Conservation (phyloP, 1,140 invertebrate species). For the Protaetia brevitarsis region DNA sequence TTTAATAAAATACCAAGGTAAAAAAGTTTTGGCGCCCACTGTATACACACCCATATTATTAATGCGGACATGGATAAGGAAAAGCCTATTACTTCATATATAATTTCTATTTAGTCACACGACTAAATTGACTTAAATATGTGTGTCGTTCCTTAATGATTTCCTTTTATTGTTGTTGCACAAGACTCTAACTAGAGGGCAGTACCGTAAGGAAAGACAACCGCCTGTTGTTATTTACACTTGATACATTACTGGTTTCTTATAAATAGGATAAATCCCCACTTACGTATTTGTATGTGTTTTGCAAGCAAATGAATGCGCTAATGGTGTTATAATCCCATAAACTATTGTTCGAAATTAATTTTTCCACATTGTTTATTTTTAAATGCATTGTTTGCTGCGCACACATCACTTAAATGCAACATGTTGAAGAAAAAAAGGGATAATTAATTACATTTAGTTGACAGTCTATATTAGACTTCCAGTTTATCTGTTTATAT, state of each 20-base stretch:
- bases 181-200: not conserved
- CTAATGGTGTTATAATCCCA: no score
- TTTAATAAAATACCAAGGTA: no score
- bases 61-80: no score
- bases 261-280: not conserved
- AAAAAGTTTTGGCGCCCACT: no score
- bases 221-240: not conserved
- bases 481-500: not conserved
- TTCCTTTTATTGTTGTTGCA: constrained; percentile 9
- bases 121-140: constrained; percentile 7
- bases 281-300: no score
- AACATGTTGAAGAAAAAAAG: no score
- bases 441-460: not conserved
- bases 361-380: no score
- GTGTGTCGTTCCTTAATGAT: constrained; percentile 11
- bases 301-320: no score
- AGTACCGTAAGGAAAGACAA: not conserved
- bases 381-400: no score
- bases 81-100: constrained; percentile 7
- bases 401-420: no score
- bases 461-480: not conserved
- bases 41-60: no score
- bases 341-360: no score
- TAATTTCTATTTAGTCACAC: constrained; percentile 12
- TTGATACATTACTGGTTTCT: not conserved